These are phyloP conservation scores for Hirundo rustica DNA, from an alignment of 2,797 vertebrate species.

Conservation along the genomic window DNA sequence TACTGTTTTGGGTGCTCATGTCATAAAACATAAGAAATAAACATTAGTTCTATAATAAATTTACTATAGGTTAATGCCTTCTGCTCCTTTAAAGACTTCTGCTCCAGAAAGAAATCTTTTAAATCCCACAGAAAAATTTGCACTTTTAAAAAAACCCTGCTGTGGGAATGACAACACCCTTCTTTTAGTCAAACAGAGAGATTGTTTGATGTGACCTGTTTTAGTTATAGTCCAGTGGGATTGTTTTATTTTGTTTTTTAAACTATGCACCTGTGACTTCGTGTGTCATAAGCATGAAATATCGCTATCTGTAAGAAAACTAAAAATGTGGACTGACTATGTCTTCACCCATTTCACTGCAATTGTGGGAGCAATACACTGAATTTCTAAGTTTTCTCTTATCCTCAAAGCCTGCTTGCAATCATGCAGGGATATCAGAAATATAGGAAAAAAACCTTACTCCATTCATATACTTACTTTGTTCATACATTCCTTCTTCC, in stretches of 20 bases:
- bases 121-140: not conserved
- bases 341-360: not conserved
- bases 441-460: not conserved
- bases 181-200: not conserved
- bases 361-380: not conserved
- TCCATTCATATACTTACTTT: not conserved
- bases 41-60: not conserved
- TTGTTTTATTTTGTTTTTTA: not conserved
- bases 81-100: not conserved
- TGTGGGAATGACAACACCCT: not conserved
- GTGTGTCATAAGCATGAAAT: not conserved
- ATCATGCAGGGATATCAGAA: not conserved
- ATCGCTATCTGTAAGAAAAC: not conserved
- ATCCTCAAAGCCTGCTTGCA: fast-evolving
- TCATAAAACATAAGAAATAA: not conserved
- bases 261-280: not conserved
- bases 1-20: not conserved
- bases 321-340: not conserved
- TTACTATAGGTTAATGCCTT: not conserved
- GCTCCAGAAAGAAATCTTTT: not conserved
- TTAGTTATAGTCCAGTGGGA: not conserved
- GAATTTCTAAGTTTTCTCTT: not conserved
- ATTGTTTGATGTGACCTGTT: not conserved
- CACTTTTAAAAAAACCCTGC: not conserved
- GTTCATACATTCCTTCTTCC: not conserved